Percentiles rank a stretch among this genome's conserved stretches.
Conservation (phyloP, 1,140 invertebrate species). For the Lutraria rhynchaena region DNA sequence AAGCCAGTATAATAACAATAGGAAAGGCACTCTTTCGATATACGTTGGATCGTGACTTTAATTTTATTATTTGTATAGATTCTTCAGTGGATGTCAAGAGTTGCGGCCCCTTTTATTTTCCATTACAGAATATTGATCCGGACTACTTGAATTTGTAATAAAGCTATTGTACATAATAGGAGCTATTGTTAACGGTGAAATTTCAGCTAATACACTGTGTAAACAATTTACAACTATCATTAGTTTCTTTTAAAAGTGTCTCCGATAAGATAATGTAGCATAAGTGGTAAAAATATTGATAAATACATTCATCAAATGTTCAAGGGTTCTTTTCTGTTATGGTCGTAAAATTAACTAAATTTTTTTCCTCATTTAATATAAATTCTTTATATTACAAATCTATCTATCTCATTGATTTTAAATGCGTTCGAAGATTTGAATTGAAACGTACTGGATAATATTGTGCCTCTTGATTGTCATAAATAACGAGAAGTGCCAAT, state of each 20-base stretch:
- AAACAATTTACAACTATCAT: constrained; percentile 43
- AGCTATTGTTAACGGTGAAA: constrained; percentile 20
- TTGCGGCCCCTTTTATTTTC: constrained; percentile 5
- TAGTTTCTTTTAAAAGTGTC: constrained; percentile 36
- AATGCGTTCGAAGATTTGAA: constrained; percentile 29
- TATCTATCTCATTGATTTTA: constrained; percentile 7
- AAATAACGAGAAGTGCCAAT: constrained; percentile 14
- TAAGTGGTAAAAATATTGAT: constrained; percentile 3
- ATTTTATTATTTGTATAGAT: too few relatives aligned
- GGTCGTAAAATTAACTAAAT: too few relatives aligned
- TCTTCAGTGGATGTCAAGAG: too few relatives aligned
- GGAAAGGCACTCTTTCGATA: too few relatives aligned
- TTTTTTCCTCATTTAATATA: too few relatives aligned
- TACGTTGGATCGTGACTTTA: too few relatives aligned
- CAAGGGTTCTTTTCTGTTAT: background rate
- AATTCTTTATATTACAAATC: background rate
- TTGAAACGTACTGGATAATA: constrained; percentile 20
- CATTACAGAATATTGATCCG: background rate
- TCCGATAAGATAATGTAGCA: constrained; percentile 44
- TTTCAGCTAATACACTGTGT: constrained; percentile 18
- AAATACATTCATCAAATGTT: constrained; percentile 3
- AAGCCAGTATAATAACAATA: too few relatives aligned
- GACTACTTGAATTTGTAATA: background rate
- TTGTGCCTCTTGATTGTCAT: constrained; percentile 7
- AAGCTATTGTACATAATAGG: constrained; percentile 8